Percentiles rank a stretch among this genome's conserved stretches.
These are phyloP conservation scores for Trididemnum clinides DNA, from an alignment of 23 tunicate genomes.

Conservation along the genomic window DNA sequence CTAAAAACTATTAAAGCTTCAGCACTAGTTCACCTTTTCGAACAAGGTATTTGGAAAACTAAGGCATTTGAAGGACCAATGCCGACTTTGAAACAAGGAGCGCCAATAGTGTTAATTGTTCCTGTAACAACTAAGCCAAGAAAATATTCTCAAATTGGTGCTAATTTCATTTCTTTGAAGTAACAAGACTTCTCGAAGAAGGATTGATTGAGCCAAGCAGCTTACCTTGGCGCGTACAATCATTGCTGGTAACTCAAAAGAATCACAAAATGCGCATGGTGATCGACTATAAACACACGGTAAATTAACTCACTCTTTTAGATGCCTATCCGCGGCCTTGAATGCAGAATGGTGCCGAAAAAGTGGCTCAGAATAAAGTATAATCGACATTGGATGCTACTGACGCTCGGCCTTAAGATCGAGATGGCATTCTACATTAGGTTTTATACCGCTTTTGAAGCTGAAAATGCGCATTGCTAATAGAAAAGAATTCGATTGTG, in stretches of 20 bases:
- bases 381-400: constrained; percentile 9
- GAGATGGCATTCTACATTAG: neutral
- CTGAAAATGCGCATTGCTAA: constrained; percentile 12
- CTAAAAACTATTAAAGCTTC: neutral
- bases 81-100: no score
- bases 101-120: neutral
- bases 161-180: neutral
- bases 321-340: constrained; percentile 9
- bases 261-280: constrained; percentile 22
- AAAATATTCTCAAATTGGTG: neutral
- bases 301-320: neutral
- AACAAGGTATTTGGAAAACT: no score
- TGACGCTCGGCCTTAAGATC: constrained; percentile 9
- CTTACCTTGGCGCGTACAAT: constrained; percentile 32
- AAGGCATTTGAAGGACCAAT: no score
- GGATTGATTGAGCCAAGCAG: constrained; percentile 17
- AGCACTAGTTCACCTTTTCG: neutral
- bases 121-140: neutral
- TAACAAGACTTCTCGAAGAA: neutral
- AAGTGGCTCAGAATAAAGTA: constrained; percentile 2
- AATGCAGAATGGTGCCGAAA: neutral
- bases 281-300: constrained; percentile 9
- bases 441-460: constrained; percentile 15
- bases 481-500: constrained; percentile 23
- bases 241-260: neutral